Conservation (phyloP, 2,888 invertebrate genomes). For the Junonia oenone region DNA sequence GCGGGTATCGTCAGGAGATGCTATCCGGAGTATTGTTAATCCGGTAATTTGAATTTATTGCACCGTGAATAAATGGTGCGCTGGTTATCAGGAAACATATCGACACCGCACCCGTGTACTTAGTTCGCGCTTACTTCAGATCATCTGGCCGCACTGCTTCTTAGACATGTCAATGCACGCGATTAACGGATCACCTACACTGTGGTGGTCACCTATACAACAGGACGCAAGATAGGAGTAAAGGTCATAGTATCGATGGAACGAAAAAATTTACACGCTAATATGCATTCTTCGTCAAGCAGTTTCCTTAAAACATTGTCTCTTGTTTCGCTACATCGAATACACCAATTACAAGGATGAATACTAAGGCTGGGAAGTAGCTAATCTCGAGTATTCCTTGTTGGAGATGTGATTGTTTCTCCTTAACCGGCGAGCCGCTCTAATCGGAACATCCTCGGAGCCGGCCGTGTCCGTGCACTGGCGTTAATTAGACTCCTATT, state of each 20-base stretch:
- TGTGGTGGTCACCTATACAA: no score
- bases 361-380: conserved; percentile 35
- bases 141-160: conserved; percentile 27
- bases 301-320: neutral
- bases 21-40: conserved; percentile 77
- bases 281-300: no score
- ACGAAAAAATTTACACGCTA: no score
- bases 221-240: no score
- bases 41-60: conserved; percentile 81
- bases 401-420: conserved; percentile 73
- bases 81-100: conserved; percentile 65
- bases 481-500: conserved; percentile 71
- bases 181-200: conserved; percentile 12
- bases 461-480: conserved; percentile 50
- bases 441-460: conserved; percentile 71
- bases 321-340: conserved; percentile 9
- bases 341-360: conserved; percentile 15
- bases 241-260: no score
- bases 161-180: conserved; percentile 26
- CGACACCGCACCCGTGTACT: conserved; percentile 54
- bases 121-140: conserved; percentile 36
- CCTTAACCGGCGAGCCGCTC: conserved; percentile 64
- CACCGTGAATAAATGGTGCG: conserved; percentile 74
- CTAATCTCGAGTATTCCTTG: conserved; percentile 61
- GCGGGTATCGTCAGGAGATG: conserved; percentile 47